Conservation (phyloP, 2,797 vertebrate genomes). For the Dendrocincla tyrannina region DNA sequence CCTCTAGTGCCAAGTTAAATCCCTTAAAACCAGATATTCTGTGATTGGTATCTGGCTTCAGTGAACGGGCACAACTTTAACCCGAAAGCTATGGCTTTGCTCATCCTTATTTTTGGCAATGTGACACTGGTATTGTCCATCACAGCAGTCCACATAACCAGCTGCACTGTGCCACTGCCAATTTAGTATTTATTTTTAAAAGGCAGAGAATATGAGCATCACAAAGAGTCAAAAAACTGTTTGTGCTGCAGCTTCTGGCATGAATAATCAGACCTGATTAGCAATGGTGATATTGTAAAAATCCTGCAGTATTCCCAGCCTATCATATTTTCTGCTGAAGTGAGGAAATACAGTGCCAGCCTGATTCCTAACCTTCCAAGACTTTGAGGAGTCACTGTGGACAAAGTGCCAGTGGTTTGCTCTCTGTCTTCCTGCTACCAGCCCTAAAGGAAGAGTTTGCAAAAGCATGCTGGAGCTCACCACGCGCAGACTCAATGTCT, state of each 20-base stretch:
- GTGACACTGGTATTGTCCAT: not conserved
- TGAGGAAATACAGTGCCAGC: not conserved
- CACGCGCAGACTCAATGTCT: not conserved
- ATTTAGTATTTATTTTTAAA: slow-evolving; percentile 35
- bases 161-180: slow-evolving; percentile 11
- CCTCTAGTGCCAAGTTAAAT: not conserved
- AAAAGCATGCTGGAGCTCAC: not conserved
- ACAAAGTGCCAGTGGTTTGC: not conserved
- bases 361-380: not conserved
- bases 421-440: not conserved
- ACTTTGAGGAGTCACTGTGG: not conserved
- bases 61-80: not conserved
- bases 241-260: not conserved
- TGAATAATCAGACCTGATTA: not conserved
- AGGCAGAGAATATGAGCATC: not conserved
- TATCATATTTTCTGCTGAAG: not conserved
- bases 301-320: not conserved
- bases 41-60: not conserved
- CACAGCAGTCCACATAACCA: not conserved
- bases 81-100: not conserved
- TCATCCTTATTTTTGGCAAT: not conserved
- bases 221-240: not conserved
- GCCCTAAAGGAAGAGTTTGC: not conserved
- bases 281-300: not conserved
- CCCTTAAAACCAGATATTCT: not conserved